phyloP scores from a whole-genome alignment of 2,113 vertebrate species.

The Porphyrio hochstetteri region DNA sequence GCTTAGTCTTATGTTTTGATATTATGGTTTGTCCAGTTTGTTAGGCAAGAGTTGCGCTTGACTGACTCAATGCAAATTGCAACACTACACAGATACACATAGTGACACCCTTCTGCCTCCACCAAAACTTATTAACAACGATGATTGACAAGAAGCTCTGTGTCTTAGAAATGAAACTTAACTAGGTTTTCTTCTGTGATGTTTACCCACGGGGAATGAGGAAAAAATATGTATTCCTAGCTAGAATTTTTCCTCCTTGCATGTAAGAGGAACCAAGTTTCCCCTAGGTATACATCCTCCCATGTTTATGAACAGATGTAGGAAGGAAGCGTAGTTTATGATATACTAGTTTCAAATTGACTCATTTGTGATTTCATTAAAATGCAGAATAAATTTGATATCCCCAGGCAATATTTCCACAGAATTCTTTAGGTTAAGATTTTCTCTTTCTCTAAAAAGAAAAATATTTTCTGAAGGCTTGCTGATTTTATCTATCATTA shows the following conservation, averaged over 20 bases:
- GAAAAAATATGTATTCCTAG: neutral
- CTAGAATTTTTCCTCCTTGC: neutral
- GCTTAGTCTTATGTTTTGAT: neutral
- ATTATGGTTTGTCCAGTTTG: constrained; percentile 6
- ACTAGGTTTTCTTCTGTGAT: constrained; percentile 14
- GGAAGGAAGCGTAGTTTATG: constrained; percentile 49
- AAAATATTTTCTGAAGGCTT: constrained; percentile 1
- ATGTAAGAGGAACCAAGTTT: neutral
- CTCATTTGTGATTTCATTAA: constrained; percentile 67
- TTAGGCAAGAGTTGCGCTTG: neutral
- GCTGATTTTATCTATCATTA: constrained; percentile 26
- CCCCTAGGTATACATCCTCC: constrained; percentile 25
- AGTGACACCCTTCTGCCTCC: neutral
- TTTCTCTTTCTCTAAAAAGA: constrained; percentile 22
- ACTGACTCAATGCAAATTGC: neutral
- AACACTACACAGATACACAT: neutral
- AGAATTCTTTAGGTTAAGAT: constrained; percentile 30
- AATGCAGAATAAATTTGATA: constrained; percentile 54
- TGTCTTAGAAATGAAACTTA: constrained; percentile 6
- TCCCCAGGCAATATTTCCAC: constrained; percentile 49
- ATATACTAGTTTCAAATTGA: constrained; percentile 55
- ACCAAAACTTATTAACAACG: neutral
- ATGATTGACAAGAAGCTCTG: constrained; percentile 4
- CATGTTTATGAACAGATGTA: constrained; percentile 52
- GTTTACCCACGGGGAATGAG: constrained; percentile 5